phyloP scores from a whole-genome alignment of 1,140 invertebrate genomes.

The Drosophila virilis region DNA sequence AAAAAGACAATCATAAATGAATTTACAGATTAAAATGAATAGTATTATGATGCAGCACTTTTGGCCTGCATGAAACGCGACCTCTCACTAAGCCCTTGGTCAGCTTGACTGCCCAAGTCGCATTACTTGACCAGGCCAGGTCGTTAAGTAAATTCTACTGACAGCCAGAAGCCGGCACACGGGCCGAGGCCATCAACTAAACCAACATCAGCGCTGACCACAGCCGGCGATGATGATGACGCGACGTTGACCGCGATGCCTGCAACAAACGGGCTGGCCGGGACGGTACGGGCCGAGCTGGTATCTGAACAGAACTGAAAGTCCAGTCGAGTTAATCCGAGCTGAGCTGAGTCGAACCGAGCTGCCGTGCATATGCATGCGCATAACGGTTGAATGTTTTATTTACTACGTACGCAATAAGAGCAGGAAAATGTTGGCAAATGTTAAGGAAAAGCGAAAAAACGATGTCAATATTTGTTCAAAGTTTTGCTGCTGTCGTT shows the following conservation, averaged over 20 bases:
- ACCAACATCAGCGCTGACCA: slow-evolving; percentile 42
- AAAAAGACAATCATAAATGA: slow-evolving; percentile 29
- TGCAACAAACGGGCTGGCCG: not conserved
- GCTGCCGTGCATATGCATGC: slow-evolving; percentile 48
- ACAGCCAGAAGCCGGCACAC: slow-evolving; percentile 26
- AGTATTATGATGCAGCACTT: slow-evolving; percentile 53
- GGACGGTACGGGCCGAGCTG: not conserved
- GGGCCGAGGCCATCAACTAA: slow-evolving; percentile 55
- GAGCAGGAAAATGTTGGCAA: slow-evolving; percentile 16
- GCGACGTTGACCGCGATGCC: slow-evolving; percentile 4
- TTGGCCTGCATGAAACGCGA: slow-evolving; percentile 30
- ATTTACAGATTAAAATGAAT: slow-evolving; percentile 61
- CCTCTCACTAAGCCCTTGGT: slow-evolving; percentile 7
- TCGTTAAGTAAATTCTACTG: slow-evolving; percentile 61
- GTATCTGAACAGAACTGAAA: slow-evolving; percentile 9
- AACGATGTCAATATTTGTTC: slow-evolving; percentile 63
- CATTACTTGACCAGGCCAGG: slow-evolving; percentile 9
- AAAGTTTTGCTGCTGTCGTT: slow-evolving; percentile 51
- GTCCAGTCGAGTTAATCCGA: slow-evolving; percentile 29
- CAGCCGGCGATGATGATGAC: slow-evolving; percentile 32
- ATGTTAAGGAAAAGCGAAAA: slow-evolving; percentile 40
- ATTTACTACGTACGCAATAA: slow-evolving; percentile 52
- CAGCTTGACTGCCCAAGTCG: slow-evolving; percentile 12
- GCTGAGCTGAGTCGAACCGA: slow-evolving; percentile 44
- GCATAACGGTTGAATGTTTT: slow-evolving; percentile 64